Conservation (phyloP, 2,888 invertebrate species). For the Cenopis cana region DNA sequence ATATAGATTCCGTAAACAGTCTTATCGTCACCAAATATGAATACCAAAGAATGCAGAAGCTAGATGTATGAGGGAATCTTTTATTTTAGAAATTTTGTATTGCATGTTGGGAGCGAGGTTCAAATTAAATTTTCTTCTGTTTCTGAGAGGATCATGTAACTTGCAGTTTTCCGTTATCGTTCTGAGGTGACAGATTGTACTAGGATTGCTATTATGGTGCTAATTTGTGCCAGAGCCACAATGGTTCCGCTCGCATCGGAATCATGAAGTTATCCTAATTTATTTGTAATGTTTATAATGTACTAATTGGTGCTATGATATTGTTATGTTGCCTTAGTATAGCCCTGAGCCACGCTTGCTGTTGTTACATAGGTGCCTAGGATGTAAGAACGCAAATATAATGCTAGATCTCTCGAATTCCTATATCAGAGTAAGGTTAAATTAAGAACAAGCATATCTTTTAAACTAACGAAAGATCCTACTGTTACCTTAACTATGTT, state of each 20-base stretch:
- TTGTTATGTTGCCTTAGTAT: conserved; percentile 45
- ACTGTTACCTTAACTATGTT: conserved; percentile 51
- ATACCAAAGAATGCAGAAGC: conserved; percentile 9
- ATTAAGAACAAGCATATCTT: conserved; percentile 54
- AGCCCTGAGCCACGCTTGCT: conserved; percentile 40
- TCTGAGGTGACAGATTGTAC: background rate
- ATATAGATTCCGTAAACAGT: conserved; percentile 14
- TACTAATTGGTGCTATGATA: conserved; percentile 44
- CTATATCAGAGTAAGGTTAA: conserved; percentile 49
- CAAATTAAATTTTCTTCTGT: background rate
- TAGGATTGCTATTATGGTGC: conserved; percentile 22
- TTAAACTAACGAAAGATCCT: conserved; percentile 50
- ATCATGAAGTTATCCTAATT: conserved; percentile 12
- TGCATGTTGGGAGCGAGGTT: conserved; percentile 1
- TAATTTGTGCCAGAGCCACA: conserved; percentile 10
- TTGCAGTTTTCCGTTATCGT: conserved; percentile 14
- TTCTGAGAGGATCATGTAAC: background rate
- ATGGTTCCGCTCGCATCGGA: conserved; percentile 5
- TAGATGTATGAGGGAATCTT: background rate
- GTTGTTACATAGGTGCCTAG: conserved; percentile 30
- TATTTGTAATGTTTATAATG: conserved; percentile 22
- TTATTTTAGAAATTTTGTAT: conserved; percentile 16
- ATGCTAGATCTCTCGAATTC: conserved; percentile 45
- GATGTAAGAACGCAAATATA: conserved; percentile 37
- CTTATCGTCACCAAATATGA: conserved; percentile 9